These are phyloP conservation scores for Tetragonula carbonaria DNA, from an alignment of 2,888 invertebrate species.

Conservation along the genomic window DNA sequence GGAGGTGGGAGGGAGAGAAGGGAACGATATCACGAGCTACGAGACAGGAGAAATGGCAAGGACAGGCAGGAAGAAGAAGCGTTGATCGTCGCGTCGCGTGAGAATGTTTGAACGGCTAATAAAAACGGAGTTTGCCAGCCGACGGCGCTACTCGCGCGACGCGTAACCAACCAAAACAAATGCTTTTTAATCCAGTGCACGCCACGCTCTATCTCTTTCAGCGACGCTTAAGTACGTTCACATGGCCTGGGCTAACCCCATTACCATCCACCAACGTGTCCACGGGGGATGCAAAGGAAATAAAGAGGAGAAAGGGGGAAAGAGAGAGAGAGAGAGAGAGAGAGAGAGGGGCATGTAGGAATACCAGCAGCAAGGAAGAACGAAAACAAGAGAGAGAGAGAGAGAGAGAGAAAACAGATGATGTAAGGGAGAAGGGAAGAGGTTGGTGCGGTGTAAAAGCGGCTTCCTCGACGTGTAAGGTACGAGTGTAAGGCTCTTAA, in stretches of 20 bases:
- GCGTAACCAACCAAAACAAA: slow-evolving; percentile 54
- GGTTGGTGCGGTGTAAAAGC: slow-evolving; percentile 61
- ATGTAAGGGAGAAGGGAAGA: slow-evolving; percentile 4
- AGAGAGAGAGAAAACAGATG: slow-evolving; percentile 5
- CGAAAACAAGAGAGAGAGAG: neutral
- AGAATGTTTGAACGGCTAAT: slow-evolving; percentile 4
- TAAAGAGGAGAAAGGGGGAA: slow-evolving; percentile 20
- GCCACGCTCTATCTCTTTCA: slow-evolving; percentile 32
- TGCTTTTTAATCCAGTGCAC: slow-evolving; percentile 55
- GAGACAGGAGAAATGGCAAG: neutral
- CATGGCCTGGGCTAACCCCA: slow-evolving; percentile 61
- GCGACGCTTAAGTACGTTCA: slow-evolving; percentile 59
- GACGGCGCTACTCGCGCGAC: slow-evolving; percentile 22
- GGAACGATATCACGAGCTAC: slow-evolving; percentile 5
- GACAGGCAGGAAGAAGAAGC: neutral
- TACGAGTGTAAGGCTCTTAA: slow-evolving; percentile 74
- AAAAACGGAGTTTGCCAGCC: neutral
- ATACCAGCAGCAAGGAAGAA: neutral
- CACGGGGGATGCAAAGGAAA: slow-evolving; percentile 56
- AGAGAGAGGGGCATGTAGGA: neutral
- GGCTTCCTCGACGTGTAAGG: slow-evolving; percentile 69
- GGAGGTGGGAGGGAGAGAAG: neutral
- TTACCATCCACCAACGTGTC: slow-evolving; percentile 63
- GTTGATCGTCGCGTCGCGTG: neutral
- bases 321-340: slow-evolving; percentile 5